Percentiles rank a stretch among this genome's conserved stretches.
Conservation (phyloP, 2,797 vertebrate genomes). For the Cryptoprocta ferox region DNA sequence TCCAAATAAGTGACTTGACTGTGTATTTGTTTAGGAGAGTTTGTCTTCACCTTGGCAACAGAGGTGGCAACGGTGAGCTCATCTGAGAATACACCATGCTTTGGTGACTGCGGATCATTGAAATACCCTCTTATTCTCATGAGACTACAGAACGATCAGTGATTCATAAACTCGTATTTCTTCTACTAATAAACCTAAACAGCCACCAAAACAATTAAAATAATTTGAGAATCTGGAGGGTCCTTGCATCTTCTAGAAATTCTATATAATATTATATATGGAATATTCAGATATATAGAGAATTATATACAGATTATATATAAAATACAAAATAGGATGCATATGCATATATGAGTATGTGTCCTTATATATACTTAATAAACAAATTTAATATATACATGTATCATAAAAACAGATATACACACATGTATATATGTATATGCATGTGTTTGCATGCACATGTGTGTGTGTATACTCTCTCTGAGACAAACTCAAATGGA, state of each 20-base stretch:
- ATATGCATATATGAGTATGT: not conserved
- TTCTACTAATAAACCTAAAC: not conserved
- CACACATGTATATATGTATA: not conserved
- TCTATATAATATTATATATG: not conserved
- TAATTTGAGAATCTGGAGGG: not conserved
- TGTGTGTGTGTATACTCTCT: not conserved
- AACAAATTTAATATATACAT: not conserved
- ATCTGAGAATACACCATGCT: not conserved
- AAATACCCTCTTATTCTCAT: not conserved
- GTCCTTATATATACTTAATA: not conserved
- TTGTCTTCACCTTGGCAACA: not conserved
- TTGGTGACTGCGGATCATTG: not conserved
- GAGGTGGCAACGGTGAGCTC: not conserved
- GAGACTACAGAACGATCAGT: not conserved
- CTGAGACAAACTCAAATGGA: not conserved
- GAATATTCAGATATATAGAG: not conserved
- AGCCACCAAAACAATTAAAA: not conserved
- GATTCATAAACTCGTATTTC: not conserved
- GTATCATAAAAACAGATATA: not conserved
- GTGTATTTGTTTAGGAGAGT: not conserved
- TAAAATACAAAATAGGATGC: not conserved
- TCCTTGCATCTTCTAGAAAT: not conserved
- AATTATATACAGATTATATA: too few relatives aligned
- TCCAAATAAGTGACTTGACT: not conserved
- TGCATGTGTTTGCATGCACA: not conserved